Evolutionary conservation across 64 coral and sea anemone genomes (phyloP).

Genomic region (Pocillopora damicornis): DNA sequence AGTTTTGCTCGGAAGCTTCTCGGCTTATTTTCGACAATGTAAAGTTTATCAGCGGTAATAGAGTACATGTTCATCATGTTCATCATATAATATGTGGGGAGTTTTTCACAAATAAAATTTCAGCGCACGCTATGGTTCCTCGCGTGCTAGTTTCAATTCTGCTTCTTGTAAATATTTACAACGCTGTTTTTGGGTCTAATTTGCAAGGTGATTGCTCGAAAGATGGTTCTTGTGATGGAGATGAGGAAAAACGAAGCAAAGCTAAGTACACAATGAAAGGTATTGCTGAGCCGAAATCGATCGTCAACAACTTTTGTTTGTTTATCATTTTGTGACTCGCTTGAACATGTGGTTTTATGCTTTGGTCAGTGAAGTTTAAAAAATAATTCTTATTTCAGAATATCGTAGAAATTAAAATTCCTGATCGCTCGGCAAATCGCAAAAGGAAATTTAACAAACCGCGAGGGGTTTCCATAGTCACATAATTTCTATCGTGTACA

Average conservation of each 20-base stretch:
- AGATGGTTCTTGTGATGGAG: conserved; percentile 6
- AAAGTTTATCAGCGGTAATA: not conserved
- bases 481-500: not conserved
- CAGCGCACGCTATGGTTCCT: not conserved
- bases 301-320: not conserved
- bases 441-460: not conserved
- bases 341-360: no score
- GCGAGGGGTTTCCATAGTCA: not conserved
- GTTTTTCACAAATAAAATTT: not conserved
- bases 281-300: not conserved
- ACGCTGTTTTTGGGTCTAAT: not conserved
- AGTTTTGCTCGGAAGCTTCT: not conserved
- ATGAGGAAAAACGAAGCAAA: conserved; percentile 42
- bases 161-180: not conserved
- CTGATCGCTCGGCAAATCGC: no score
- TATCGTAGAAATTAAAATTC: no score
- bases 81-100: not conserved
- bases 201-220: conserved; percentile 1
- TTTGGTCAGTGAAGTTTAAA: no score
- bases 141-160: not conserved
- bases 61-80: not conserved
- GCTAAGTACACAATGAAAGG: conserved; percentile 62
- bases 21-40: not conserved
- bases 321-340: not conserved
- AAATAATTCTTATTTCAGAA: no score